These are phyloP conservation scores for Sminthurides aquaticus DNA, from an alignment of 2,888 invertebrate species.

Conservation along the genomic window DNA sequence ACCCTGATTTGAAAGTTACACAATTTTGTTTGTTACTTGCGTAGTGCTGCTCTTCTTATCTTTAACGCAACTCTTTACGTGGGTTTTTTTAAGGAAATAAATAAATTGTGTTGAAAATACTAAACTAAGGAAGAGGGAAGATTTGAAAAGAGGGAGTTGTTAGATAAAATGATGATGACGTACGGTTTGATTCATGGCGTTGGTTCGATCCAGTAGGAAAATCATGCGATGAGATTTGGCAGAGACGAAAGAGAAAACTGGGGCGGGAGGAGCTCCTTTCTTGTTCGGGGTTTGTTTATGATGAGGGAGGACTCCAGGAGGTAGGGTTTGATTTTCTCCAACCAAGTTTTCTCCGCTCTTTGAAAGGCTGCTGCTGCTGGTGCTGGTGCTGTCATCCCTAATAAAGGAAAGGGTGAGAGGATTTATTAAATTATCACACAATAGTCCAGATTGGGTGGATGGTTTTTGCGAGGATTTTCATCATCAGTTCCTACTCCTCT, in stretches of 20 bases:
- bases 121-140: no score
- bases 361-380: no score
- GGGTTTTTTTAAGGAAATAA: no score
- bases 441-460: not conserved
- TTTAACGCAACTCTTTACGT: no score
- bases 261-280: constrained; percentile 32
- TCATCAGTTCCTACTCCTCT: no score
- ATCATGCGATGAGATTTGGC: constrained; percentile 42
- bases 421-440: constrained; percentile 5
- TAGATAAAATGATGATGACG: no score
- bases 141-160: no score
- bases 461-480: not conserved
- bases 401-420: constrained; percentile 32
- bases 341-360: constrained; percentile 15
- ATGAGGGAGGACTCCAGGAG: constrained; percentile 21
- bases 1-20: no score
- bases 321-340: constrained; percentile 18
- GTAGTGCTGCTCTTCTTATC: no score
- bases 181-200: constrained; percentile 42
- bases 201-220: constrained; percentile 41
- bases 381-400: constrained; percentile 35
- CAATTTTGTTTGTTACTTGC: no score
- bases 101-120: no score
- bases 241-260: constrained; percentile 39
- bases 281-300: constrained; percentile 5